Base-by-base conservation (phyloP, 2,113 vertebrate species). In the Irena cyanogastra region DNA sequence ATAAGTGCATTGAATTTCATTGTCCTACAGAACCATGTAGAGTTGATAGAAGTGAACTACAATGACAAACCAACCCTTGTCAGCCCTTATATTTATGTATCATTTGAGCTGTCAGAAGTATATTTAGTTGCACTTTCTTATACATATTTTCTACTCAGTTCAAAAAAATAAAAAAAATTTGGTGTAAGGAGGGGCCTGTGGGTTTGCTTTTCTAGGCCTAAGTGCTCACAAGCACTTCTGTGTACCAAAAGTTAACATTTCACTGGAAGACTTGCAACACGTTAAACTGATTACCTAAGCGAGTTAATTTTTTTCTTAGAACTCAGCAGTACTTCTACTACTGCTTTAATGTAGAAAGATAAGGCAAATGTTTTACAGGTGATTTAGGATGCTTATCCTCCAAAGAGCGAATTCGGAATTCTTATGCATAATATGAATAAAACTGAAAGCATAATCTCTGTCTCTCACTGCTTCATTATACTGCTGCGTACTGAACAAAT, bases 1-100 rank as follows among this genome's bases (percentile, higher is more conserved):
- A 97, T 98, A 98, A 98, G 98, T 98, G 98, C 98, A 98, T 97
- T 98, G 98, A 97, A 98, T 98, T 98, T 98, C 98, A 98, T 98
- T 98, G 98, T 98, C 98, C 98, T 98, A 95, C 96, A 98, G 98
- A 98, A 98, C 97, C 98, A 98, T 97, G 98, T 97, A 97, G 98
- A 98, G 98, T 96, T 98, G 98, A 98, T 97, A 97, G 96, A 97
- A 98, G 97, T 97, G 98, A 98, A 97, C 98, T 96, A 97, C 97
- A 97, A 97, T 98, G 98, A 98, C 98, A 98, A 98, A 96, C 97
- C 97, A 98, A 83, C 97, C 98, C 97, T 97, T 98, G 98, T 97
- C 98, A 98, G 97, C 97, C 98, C 97, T 97, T 98, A 97, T 98
- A 98, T 97, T 98, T 98, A 98, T 97, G 97, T 97, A 97, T 98